Evolutionary conservation across 2,797 vertebrate species (phyloP), one percentile per base, ranked within the genome.

Genomic region (Iguana delicatissima): DNA sequence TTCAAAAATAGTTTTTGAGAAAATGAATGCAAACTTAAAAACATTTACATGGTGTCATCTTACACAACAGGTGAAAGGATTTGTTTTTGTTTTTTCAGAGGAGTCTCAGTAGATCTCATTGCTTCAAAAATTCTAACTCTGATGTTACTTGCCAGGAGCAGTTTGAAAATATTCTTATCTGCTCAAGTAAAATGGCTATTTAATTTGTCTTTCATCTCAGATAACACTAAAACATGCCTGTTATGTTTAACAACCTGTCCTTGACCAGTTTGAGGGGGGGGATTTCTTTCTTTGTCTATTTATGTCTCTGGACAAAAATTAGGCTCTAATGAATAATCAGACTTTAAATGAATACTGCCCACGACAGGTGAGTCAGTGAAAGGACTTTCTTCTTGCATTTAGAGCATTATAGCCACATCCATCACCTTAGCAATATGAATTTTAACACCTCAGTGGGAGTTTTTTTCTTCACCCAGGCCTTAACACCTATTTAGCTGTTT

Each of bases 361-460:
- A 90, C 76, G 93, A 90, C 79, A 90, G 62, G 8, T 90, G 57
- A 18, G 7, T 88, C 84, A 94, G 67, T 76, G 92, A 94, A 64
- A 90, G 84, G 87, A 29, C 76, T 32, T 76, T 77, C 93, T 89
- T 85, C 8, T 59, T 6, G 62, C 55, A 42, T 86, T 35, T 80
- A 57, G 1, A 1, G 42, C 80, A 89, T 92, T 84, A 46, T 38
- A 88, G 80, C 24, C 32, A 38, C 62, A 92, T 82, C 22, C 38
- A 46, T 22, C 20, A 55, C 2, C 80, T 13, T 79, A 29, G 72
- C 64, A 57, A 67, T 69, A 26, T 89, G 79, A 80, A 89, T 7
- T 91, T 57, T 88, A 80, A 90, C 55, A 74, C 7, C 52, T 55
- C 83, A 73, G 18, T 59, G 4, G 42, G 42, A 46, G 42, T 46